Evolutionary conservation across 1,140 invertebrate genomes (phyloP).

Genomic region (Vanessa tameamea): DNA sequence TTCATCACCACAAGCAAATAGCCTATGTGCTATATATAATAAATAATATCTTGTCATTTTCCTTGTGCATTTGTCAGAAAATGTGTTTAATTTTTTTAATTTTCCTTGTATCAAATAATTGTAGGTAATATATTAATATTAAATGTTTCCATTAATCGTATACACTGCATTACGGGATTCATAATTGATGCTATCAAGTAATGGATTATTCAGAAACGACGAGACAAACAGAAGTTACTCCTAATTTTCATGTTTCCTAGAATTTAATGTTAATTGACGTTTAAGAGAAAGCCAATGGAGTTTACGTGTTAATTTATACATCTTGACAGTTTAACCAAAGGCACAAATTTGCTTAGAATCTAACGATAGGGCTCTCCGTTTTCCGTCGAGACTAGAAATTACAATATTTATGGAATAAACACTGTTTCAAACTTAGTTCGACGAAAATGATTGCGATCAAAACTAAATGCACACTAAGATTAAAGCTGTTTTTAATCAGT

Average conservation of each 20-base stretch:
- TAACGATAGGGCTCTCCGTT: background rate
- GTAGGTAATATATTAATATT: background rate
- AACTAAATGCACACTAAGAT: conserved; percentile 64
- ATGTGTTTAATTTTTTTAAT: background rate
- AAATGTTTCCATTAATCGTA: conserved; percentile 1
- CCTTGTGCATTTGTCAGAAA: background rate
- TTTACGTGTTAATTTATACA: conserved; percentile 69
- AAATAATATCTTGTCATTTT: background rate
- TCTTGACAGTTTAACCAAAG: conserved; percentile 49
- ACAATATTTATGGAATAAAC: conserved; percentile 4
- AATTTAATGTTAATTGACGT: conserved; percentile 65
- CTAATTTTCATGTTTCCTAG: conserved; percentile 22
- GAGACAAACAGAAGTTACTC: background rate
- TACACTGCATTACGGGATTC: background rate
- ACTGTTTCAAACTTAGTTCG: conserved; percentile 39
- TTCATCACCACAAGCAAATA: background rate
- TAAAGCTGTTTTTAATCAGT: conserved; percentile 74
- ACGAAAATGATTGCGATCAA: conserved; percentile 56
- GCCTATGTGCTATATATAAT: background rate
- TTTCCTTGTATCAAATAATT: no score
- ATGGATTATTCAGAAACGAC: background rate
- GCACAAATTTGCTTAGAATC: conserved; percentile 20
- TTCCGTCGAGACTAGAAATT: background rate
- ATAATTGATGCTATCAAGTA: background rate
- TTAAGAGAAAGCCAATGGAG: conserved; percentile 63